Percentiles rank a stretch among this genome's conserved stretches.
These are phyloP conservation scores for Homarus gammarus DNA, from an alignment of 2,888 invertebrate species.

Conservation along the genomic window DNA sequence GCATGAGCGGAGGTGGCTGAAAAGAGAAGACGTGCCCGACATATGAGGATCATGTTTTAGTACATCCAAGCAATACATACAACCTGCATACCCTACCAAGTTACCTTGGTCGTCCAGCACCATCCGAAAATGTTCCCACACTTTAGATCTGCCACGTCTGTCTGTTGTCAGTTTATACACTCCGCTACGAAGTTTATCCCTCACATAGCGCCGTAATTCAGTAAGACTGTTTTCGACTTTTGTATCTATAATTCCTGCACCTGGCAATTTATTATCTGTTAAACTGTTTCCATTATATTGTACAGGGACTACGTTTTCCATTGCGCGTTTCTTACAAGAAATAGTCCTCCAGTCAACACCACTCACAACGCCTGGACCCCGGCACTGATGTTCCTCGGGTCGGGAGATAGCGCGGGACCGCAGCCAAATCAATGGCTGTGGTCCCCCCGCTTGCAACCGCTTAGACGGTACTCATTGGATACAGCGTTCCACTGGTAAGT, in stretches of 20 bases:
- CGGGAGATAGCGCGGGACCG: neutral
- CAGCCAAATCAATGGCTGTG: constrained; percentile 34
- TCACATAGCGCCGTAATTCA: constrained; percentile 14
- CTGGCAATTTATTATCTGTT: neutral
- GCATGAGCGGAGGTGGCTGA: constrained; percentile 30
- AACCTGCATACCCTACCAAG: constrained; percentile 34
- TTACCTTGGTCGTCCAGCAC: constrained; percentile 13
- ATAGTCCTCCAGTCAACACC: too few species aligned
- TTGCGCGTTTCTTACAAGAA: neutral
- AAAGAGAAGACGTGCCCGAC: constrained; percentile 37
- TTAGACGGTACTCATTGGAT: neutral
- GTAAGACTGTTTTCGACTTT: neutral
- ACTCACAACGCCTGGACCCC: too few species aligned
- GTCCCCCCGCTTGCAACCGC: constrained; percentile 33
- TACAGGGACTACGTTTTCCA: neutral
- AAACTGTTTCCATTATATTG: neutral
- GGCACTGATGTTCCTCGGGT: neutral
- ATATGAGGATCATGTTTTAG: constrained; percentile 23
- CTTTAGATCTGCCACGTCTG: constrained; percentile 23
- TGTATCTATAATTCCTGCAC: neutral
- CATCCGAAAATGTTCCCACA: constrained; percentile 41
- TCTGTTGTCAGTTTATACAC: constrained; percentile 16
- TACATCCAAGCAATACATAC: constrained; percentile 34
- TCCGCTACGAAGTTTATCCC: constrained; percentile 36
- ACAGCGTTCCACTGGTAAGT: neutral